A percentile compares a stretch with the other conserved stretches of the same genome.
These are phyloP conservation scores for Catocala nupta DNA, from an alignment of 2,888 invertebrate species.

Conservation along the genomic window DNA sequence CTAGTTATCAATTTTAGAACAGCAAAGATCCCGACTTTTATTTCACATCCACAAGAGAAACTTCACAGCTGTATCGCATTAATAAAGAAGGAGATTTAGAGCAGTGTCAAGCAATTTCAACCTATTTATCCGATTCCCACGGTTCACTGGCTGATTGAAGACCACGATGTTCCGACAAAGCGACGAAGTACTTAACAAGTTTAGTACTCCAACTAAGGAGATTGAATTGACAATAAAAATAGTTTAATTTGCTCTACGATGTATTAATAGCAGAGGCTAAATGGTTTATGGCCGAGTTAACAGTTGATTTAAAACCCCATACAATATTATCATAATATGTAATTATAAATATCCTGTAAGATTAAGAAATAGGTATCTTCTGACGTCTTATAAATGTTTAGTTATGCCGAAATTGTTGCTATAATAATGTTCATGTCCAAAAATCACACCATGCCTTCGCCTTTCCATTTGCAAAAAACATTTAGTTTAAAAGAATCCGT, in stretches of 20 bases:
- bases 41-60: slow-evolving; percentile 14
- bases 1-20: not conserved
- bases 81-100: slow-evolving; percentile 43
- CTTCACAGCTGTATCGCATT: slow-evolving; percentile 46
- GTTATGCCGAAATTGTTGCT: too few relatives aligned
- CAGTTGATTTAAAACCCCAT: too few relatives aligned
- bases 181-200: slow-evolving; percentile 22
- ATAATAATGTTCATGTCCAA: too few relatives aligned
- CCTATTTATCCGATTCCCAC: slow-evolving; percentile 51
- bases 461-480: too few relatives aligned
- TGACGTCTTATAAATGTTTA: too few relatives aligned
- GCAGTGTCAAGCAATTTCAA: slow-evolving; percentile 34
- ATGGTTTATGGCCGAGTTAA: too few relatives aligned
- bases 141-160: slow-evolving; percentile 34
- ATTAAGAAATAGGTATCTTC: too few relatives aligned
- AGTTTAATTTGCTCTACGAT: not conserved
- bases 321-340: too few relatives aligned
- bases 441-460: too few relatives aligned
- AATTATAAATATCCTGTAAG: too few relatives aligned
- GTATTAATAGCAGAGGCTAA: not conserved
- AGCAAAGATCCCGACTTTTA: slow-evolving; percentile 2
- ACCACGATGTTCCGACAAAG: slow-evolving; percentile 15
- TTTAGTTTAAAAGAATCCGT: too few relatives aligned
- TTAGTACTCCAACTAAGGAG: slow-evolving; percentile 17
- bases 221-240: slow-evolving; percentile 17